Conservation (phyloP, 2,797 vertebrate genomes). For the Phrynocephalus guinanensis region DNA sequence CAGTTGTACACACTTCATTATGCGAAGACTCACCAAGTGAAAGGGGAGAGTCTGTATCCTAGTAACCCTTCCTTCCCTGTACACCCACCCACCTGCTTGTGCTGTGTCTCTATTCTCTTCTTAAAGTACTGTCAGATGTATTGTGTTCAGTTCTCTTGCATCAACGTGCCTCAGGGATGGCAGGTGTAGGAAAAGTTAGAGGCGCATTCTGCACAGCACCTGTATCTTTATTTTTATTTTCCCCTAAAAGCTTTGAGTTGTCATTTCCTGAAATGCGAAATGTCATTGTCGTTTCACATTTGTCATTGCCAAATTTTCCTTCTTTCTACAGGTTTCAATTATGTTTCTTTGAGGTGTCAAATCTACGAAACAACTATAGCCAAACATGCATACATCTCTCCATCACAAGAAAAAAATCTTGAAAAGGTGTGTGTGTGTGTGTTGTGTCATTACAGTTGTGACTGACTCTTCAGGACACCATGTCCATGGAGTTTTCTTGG, state of each 20-base stretch:
- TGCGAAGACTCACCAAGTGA: background rate
- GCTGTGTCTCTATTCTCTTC: background rate
- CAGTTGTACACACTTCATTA: too few relatives aligned
- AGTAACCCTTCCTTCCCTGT: background rate
- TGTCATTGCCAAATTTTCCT: background rate
- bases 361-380: background rate
- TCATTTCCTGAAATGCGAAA: background rate
- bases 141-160: background rate
- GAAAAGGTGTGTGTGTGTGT: background rate
- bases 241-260: background rate
- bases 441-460: too few relatives aligned
- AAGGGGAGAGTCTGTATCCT: background rate
- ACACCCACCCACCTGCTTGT: background rate
- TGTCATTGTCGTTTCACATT: background rate
- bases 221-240: background rate
- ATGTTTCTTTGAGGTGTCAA: background rate
- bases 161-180: background rate
- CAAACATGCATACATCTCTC: background rate
- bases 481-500: too few relatives aligned
- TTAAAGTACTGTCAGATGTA: background rate
- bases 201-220: background rate
- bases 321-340: background rate
- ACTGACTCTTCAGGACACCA: too few relatives aligned
- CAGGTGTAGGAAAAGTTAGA: background rate
- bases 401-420: background rate